Conservation (phyloP, 2,797 vertebrate species). For the Falco peregrinus region DNA sequence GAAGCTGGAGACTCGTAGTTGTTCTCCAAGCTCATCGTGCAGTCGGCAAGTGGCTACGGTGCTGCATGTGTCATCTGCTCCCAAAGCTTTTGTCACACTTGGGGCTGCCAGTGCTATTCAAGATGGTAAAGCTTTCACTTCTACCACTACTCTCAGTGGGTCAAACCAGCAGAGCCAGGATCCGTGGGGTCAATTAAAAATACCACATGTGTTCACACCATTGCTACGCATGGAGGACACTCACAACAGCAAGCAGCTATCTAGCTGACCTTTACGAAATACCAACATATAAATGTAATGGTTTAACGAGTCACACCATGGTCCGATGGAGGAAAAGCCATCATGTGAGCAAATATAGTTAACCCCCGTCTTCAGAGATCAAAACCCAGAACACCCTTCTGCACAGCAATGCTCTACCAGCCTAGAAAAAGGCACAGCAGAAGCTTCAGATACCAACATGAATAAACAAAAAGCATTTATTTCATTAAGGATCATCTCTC, state of each 20-base stretch:
- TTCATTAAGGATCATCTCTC: neutral
- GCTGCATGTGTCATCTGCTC: neutral
- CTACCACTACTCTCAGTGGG: neutral
- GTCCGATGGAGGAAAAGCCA: neutral
- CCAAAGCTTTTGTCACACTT: neutral
- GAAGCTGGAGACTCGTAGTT: neutral
- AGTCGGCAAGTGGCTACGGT: neutral
- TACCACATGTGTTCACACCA: neutral
- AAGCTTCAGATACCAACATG: no score
- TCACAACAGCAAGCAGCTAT: neutral
- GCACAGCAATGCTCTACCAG: neutral
- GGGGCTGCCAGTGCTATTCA: neutral
- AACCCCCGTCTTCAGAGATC: neutral
- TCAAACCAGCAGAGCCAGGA: neutral
- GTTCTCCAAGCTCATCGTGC: neutral
- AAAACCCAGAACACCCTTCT: neutral
- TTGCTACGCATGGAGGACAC: neutral
- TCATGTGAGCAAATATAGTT: accelerated
- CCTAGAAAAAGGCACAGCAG: neutral
- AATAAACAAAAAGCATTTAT: neutral
- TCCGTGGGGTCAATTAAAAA: neutral
- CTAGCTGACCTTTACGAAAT: neutral
- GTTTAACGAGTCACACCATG: neutral
- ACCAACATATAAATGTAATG: neutral
- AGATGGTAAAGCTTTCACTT: neutral